Base-by-base conservation (phyloP, 2,113 vertebrate species). In the Brachyistius frenatus region DNA sequence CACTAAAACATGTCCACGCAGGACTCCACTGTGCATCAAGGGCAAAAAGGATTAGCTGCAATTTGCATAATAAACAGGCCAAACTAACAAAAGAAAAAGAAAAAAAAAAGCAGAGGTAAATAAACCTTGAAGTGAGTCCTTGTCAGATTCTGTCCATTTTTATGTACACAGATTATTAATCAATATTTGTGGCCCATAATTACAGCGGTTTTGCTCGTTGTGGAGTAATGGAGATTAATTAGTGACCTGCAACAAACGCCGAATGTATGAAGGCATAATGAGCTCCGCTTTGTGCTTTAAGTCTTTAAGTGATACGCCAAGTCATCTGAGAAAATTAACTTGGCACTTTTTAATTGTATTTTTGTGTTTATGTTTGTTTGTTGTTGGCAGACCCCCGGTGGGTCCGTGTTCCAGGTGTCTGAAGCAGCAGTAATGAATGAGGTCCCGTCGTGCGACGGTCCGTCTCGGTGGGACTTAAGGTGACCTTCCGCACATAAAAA, bases 181-280 rank as follows among this genome's bases (percentile, higher is more conserved):
- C 96, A 96, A 94, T 96, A 96, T 96, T 97, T 97, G 96, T 85
- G 94, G 93, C 94, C 94, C 93, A 93, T 96, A 96, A 97, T 97
- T 97, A 95, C 94, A 94, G 93, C 92, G 96, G 94, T 95, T 96
- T 95, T 67, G 94, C 94, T 95, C 94, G 89, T 96, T 95, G 92
- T 86, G 95, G 66, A 92, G 94, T 96, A 96, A 96, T 95, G 93
- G 91, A 96, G 95, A 97, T 96, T 95, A 97, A 96, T 97, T 96
- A 96, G 95, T 96, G 95, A 97, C 95, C 96, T 95, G 95, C 85
- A 95, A 94, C 92, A 95, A 95, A 94, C 93, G 92, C 95, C 91
- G 93, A 95, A 93, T 78, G 75, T 95, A 85, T 94, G 94, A 92
- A 94, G 94, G 92, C 92, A 93, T 96, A 97, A 97, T 97, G 95